phyloP scores from a whole-genome alignment of 1,140 invertebrate genomes.

The Drosophila sucinea region DNA sequence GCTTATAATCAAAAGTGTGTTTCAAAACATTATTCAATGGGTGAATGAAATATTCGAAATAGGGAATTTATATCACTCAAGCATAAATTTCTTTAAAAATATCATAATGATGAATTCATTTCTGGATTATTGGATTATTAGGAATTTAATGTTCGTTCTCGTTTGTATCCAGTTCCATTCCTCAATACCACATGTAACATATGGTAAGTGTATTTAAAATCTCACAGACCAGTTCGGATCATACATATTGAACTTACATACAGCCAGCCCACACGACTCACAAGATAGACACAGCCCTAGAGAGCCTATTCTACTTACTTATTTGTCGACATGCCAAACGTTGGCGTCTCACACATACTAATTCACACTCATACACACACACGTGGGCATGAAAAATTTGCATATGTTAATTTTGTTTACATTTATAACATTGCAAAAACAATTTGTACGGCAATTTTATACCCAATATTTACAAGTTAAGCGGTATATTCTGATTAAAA shows the following conservation, averaged over 20 bases:
- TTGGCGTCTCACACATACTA: constrained; percentile 36
- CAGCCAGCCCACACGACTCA: constrained; percentile 19
- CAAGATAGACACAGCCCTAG: constrained; percentile 26
- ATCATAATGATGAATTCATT: neutral
- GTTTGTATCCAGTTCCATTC: neutral
- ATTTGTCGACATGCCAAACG: constrained; percentile 64
- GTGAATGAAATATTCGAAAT: neutral
- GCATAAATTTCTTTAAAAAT: neutral
- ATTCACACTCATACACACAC: constrained; percentile 29
- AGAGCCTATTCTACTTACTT: constrained; percentile 37
- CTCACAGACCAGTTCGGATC: constrained; percentile 11
- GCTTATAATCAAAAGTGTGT: too few relatives aligned
- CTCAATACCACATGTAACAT: neutral
- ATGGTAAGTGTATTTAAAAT: constrained; percentile 15
- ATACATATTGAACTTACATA: constrained; percentile 10
- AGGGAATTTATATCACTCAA: neutral
- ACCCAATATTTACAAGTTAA: constrained; percentile 6
- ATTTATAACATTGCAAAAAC: constrained; percentile 78
- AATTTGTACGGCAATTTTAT: constrained; percentile 62
- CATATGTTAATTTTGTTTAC: constrained; percentile 81
- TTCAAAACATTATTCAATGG: too few relatives aligned
- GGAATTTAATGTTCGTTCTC: constrained; percentile 8
- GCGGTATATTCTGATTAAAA: neutral
- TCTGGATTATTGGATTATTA: neutral
- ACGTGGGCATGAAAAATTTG: constrained; percentile 66